phyloP scores from a whole-genome alignment of 1,140 invertebrate genomes.

The Drosophila prosaltans region DNA sequence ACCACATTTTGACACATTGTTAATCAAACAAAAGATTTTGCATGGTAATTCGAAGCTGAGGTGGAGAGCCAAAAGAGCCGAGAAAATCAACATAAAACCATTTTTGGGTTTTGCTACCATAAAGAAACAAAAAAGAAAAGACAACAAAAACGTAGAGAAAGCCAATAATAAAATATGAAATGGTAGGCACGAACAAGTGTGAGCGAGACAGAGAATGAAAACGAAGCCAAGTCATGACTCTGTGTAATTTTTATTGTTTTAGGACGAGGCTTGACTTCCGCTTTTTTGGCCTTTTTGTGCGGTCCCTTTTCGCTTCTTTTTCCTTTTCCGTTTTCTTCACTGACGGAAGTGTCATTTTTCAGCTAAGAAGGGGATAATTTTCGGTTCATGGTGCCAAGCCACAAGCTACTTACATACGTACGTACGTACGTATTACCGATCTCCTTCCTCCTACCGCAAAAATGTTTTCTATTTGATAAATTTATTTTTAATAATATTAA shows the following conservation, averaged over 20 bases:
- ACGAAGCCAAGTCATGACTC: constrained; percentile 18
- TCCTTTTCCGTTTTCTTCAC: constrained; percentile 10
- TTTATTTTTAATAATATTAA: constrained; percentile 76
- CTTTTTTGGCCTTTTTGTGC: constrained; percentile 27
- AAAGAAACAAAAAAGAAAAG: constrained; percentile 1
- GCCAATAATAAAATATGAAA: constrained; percentile 77
- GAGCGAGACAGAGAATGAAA: background rate
- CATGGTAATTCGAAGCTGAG: constrained; percentile 77
- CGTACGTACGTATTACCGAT: too few relatives aligned
- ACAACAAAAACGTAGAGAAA: constrained; percentile 26
- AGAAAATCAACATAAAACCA: constrained; percentile 8
- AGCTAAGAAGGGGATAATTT: constrained; percentile 74
- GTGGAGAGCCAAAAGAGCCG: constrained; percentile 38
- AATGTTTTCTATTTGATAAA: constrained; percentile 66
- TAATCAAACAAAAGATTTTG: constrained; percentile 82
- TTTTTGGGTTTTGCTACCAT: constrained; percentile 5
- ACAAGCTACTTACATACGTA: constrained; percentile 7
- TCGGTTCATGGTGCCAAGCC: constrained; percentile 60
- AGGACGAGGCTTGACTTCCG: constrained; percentile 57
- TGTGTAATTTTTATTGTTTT: constrained; percentile 79
- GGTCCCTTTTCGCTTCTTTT: constrained; percentile 42
- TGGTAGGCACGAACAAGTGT: constrained; percentile 52
- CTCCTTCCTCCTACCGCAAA: constrained; percentile 1
- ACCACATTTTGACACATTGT: constrained; percentile 81
- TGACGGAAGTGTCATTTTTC: constrained; percentile 78